Conservation (phyloP, 2,888 invertebrate genomes). For the Lagria hirta region DNA sequence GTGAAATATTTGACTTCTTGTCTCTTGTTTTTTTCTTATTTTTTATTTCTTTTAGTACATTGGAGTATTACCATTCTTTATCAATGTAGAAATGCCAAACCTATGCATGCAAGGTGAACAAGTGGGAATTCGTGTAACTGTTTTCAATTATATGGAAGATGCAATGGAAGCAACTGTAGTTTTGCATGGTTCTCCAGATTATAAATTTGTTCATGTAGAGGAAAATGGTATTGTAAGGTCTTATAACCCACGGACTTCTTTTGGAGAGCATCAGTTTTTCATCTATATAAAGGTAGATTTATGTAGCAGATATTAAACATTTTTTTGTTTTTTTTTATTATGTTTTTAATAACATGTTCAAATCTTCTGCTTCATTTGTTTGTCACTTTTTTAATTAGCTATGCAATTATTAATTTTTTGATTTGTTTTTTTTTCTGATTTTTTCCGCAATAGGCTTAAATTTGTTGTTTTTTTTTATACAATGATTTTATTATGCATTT, state of each 20-base stretch:
- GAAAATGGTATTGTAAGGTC: slow-evolving; percentile 83
- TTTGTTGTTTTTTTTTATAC: no score
- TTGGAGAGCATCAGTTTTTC: slow-evolving; percentile 94
- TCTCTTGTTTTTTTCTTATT: slow-evolving; percentile 1
- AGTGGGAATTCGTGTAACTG: slow-evolving; percentile 86
- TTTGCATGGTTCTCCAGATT: slow-evolving; percentile 79
- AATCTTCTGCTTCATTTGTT: no score
- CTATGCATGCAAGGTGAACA: slow-evolving; percentile 88
- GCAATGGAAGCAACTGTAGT: slow-evolving; percentile 85
- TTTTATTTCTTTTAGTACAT: slow-evolving; percentile 64
- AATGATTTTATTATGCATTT: no score
- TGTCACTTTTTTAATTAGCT: no score
- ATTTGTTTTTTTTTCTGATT: slow-evolving; percentile 5
- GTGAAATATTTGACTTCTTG: slow-evolving; percentile 55
- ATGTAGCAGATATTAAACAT: no score
- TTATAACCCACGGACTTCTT: slow-evolving; percentile 87
- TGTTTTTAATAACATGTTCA: no score
- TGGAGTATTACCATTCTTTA: slow-evolving; percentile 90
- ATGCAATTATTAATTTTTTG: background rate
- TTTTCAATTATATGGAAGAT: slow-evolving; percentile 90
- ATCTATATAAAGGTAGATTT: slow-evolving; percentile 65
- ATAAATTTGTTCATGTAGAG: slow-evolving; percentile 90
- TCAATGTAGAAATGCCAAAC: slow-evolving; percentile 89
- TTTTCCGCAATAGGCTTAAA: no score
- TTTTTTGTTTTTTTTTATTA: no score